phyloP scores from a whole-genome alignment of 2,888 invertebrate genomes.

The Invenusta paracnida region DNA sequence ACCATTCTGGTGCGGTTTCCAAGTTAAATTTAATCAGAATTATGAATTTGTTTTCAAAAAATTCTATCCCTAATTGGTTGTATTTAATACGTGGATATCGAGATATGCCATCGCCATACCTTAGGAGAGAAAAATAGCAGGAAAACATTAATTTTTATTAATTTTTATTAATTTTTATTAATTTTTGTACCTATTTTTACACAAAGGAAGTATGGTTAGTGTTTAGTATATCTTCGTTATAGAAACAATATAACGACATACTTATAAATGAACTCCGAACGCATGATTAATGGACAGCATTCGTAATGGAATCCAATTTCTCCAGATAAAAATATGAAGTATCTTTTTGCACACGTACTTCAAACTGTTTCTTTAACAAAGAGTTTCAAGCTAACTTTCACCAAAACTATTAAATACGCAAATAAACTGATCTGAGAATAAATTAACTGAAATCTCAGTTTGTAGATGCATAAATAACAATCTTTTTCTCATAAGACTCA shows the following conservation, averaged over 20 bases:
- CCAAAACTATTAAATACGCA: background rate
- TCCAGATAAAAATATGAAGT: background rate
- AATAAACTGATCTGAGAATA: constrained; percentile 21
- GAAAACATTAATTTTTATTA: background rate
- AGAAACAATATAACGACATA: background rate
- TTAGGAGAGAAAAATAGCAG: background rate
- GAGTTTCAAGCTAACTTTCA: background rate
- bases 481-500: constrained; percentile 8
- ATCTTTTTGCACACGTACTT: background rate
- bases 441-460: background rate
- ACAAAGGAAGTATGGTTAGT: constrained; percentile 16
- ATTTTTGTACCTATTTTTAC: constrained; percentile 8
- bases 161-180: no score
- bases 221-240: constrained; percentile 1
- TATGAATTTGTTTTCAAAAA: background rate
- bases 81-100: constrained; percentile 2
- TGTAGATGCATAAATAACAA: background rate
- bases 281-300: background rate
- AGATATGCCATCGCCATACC: background rate
- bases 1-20: background rate
- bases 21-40: background rate
- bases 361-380: background rate
- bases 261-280: background rate
- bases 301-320: background rate
- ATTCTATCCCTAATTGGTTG: background rate